phyloP scores from a whole-genome alignment of 2,888 invertebrate species.

The Scotopteryx bipunctaria region DNA sequence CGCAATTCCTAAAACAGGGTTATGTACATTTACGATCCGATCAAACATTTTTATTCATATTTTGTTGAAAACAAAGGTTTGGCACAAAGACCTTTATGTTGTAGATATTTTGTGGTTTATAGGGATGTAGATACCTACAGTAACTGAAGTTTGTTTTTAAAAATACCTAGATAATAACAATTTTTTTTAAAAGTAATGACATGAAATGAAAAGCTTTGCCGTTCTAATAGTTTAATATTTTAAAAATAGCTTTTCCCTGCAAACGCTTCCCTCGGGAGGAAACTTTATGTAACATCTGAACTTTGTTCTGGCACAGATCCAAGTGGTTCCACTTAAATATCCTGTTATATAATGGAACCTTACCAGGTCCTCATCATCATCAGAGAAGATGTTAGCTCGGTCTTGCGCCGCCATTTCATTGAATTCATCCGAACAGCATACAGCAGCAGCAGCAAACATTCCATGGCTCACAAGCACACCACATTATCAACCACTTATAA shows the following conservation, averaged over 20 bases:
- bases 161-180: neutral
- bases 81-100: no score
- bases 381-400: conserved; percentile 71
- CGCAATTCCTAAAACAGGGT: neutral
- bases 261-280: conserved; percentile 43
- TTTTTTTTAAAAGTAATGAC: neutral
- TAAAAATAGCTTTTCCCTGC: conserved; percentile 14
- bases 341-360: conserved; percentile 55
- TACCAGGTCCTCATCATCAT: conserved; percentile 78
- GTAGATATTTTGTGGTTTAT: no score
- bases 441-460: no score
- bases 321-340: conserved; percentile 50
- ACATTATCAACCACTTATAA: conserved; percentile 61
- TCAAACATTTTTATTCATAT: conserved; percentile 2
- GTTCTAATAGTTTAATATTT: conserved; percentile 12
- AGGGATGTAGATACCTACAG: no score
- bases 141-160: no score
- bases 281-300: conserved; percentile 55
- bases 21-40: neutral
- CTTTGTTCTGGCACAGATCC: conserved; percentile 54
- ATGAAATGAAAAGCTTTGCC: neutral
- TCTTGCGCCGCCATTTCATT: conserved; percentile 74
- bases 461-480: conserved; percentile 70
- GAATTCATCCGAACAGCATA: conserved; percentile 53
- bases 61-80: neutral